Conservation (phyloP, 2,888 invertebrate species). For the Drosophila neotestacea region DNA sequence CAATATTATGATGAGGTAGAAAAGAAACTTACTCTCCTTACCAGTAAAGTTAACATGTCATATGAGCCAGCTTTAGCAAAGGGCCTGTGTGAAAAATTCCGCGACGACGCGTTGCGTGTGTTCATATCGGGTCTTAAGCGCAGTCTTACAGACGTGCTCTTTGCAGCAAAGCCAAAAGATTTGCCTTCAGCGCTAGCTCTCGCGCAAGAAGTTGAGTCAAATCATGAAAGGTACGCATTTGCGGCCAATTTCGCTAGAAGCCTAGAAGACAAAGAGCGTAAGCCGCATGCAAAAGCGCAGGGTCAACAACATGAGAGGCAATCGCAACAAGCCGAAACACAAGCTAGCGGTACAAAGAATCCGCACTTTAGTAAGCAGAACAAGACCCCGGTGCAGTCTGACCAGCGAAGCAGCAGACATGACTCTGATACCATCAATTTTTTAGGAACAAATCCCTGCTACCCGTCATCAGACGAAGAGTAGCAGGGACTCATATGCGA, state of each 20-base stretch:
- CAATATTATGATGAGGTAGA: slow-evolving; percentile 1
- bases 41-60: slow-evolving; percentile 1
- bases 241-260: not conserved
- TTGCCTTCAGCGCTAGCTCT: slow-evolving; percentile 22
- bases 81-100: slow-evolving; percentile 20
- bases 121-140: slow-evolving; percentile 26
- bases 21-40: not conserved
- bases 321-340: not conserved
- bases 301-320: not conserved
- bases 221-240: slow-evolving; percentile 6
- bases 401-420: not conserved
- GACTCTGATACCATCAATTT: slow-evolving; percentile 9
- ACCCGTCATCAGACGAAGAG: slow-evolving; percentile 28
- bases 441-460: slow-evolving; percentile 28
- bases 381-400: not conserved
- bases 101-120: slow-evolving; percentile 26
- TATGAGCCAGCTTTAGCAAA: not conserved
- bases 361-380: not conserved
- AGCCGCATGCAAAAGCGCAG: slow-evolving; percentile 3
- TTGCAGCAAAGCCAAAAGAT: slow-evolving; percentile 17
- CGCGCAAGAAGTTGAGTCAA: slow-evolving; percentile 18
- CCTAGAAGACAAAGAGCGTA: not conserved
- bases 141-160: slow-evolving; percentile 22
- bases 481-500: slow-evolving; percentile 17
- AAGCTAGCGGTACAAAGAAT: slow-evolving; percentile 3